Evolutionary conservation across 2,888 invertebrate species (phyloP), one percentile per base, ranked within the genome.

Genomic region (Pimpla rufipes): DNA sequence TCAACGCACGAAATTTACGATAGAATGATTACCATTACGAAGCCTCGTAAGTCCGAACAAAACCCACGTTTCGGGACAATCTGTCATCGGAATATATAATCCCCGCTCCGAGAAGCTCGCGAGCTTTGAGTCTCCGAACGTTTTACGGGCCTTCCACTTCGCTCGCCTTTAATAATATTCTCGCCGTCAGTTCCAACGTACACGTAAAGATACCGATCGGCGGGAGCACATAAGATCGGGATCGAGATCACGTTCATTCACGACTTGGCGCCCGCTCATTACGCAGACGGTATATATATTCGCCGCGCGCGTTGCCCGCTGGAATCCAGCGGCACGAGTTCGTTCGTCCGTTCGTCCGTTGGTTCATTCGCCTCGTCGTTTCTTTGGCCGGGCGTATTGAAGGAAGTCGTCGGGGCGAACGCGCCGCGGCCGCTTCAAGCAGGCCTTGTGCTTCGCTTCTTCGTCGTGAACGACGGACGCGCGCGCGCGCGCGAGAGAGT

Each of bases 231-330:
- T 37, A 57, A 71, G 47, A 77, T 81, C 70, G 13, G 77, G 57
- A 81, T 81, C 71, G 29, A 71, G 73, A 82, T 78, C 67, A 74
- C 78, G 78, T 74, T 82, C 62, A 79, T 79, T 79, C 75, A 59
- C 70, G 37, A 78, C 18, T 82, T 74, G 62, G 62, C 68, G 78
- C 78, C 68, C 59, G 74, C 62, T 82, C 78, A 74, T 82, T 82
- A 82, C 45, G 59, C 42, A 45, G 42, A 29, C 57, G 11, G n/a
- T n/a, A 35, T 71, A 59, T n/a, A 35, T 71, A 59, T 73, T 59
- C 45, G 71, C 57, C n/a, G 23, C 55, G 71, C 57, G 29, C 57
- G 45, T 35, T 45, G 71, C 21, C 16, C 18, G 57, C 10, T 73
- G 42, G 57, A 59, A 59, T 57, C 35, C 57, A 29, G 45, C 57